These are phyloP conservation scores for Apteryx mantelli DNA, from an alignment of 2,113 vertebrate species.

Conservation along the genomic window DNA sequence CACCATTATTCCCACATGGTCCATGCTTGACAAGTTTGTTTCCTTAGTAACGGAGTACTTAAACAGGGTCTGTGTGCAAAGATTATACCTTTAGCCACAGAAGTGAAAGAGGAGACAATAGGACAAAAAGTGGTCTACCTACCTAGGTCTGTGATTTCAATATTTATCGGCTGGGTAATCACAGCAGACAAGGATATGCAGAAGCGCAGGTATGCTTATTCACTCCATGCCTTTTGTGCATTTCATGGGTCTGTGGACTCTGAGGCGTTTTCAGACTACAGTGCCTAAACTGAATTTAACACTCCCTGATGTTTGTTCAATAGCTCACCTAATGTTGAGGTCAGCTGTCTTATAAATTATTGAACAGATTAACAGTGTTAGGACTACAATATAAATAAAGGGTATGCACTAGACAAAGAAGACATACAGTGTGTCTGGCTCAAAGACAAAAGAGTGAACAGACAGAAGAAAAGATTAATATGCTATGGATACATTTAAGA, in stretches of 20 bases:
- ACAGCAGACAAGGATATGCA: not conserved
- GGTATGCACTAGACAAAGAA: constrained; percentile 14
- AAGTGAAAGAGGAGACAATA: constrained; percentile 53
- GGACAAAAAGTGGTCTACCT: not conserved
- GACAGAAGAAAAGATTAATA: constrained; percentile 2
- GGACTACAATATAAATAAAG: constrained; percentile 58
- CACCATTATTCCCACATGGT: constrained; percentile 81
- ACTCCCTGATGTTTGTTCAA: constrained; percentile 73
- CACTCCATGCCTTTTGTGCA: not conserved
- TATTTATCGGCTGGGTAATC: not conserved
- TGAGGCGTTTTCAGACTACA: not conserved
- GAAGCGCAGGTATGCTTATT: not conserved
- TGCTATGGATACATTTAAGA: not conserved
- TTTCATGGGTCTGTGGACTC: not conserved
- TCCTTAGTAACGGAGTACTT: constrained; percentile 83
- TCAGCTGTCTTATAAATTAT: constrained; percentile 77
- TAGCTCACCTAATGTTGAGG: constrained; percentile 71
- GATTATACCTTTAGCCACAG: constrained; percentile 65
- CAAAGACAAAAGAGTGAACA: constrained; percentile 37
- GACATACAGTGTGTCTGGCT: constrained; percentile 25
- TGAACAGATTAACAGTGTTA: constrained; percentile 72
- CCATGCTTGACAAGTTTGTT: constrained; percentile 81
- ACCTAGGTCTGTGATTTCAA: not conserved
- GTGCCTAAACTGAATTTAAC: constrained; percentile 55
- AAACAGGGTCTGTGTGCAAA: constrained; percentile 64